Base-by-base conservation (phyloP, 2,113 vertebrate genomes). In the Smithornis capensis region DNA sequence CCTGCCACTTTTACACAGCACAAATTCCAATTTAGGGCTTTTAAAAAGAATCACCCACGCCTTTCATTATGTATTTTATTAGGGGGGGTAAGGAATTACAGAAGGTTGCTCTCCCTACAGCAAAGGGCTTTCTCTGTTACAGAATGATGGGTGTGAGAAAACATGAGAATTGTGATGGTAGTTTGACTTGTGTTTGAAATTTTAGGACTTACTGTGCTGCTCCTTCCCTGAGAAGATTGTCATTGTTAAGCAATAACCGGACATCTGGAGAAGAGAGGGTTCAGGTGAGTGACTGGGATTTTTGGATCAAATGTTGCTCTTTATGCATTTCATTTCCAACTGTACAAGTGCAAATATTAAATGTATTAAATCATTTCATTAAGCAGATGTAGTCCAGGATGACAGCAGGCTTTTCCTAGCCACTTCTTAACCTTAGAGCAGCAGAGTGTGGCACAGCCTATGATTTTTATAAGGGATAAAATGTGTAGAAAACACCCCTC, bases 181-280 rank as follows among this genome's bases (percentile, higher is more conserved):
- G 78, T 44, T 7, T 60, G 45, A 74, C 50, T 35, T 44, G 35
- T 42, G 53, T 71, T 50, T 68, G 79, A 42, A 53, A 23, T 35
- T 7, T 50, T 2, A 74, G 52, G 95, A 99, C 99, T 98, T 94
- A 99, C 99, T 99, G 98, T 69, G 99, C 98, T n/a, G 98, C 98
- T 68, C 98, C 99, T 98, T 99, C 99, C 98, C 98, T 98, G 98
- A 99, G 99, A 89, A 99, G 98, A 97, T 98, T 98, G 96, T 99
- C 99, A 97, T 99, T 99, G 97, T 98, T 99, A 88, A 99, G 99
- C 95, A 99, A 97, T 95, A 98, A 97, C 92, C 99, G 98, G 87
- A 99, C 99, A 98, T 99, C 99, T 99, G 96, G 88, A 82, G 62
- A 56, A 78, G 84, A 96, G 45, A 96, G 60, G 12, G 38, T 87